A percentile compares a stretch with the other conserved stretches of the same genome.
These are phyloP conservation scores for Adelphocoris suturalis DNA, from an alignment of 2,888 invertebrate genomes.

Conservation along the genomic window DNA sequence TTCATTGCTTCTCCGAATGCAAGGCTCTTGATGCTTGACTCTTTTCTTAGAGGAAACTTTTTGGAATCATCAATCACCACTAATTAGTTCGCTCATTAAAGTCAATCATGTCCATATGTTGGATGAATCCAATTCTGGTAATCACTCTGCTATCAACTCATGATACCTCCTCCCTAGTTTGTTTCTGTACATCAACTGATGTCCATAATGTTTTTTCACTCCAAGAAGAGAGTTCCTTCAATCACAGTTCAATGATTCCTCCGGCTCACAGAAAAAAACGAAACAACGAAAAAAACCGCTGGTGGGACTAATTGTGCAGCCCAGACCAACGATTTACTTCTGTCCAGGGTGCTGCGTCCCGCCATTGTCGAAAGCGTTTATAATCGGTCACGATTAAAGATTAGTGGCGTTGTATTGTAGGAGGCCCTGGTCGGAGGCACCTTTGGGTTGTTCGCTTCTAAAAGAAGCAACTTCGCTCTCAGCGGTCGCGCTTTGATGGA, in stretches of 20 bases:
- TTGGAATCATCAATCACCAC: no score
- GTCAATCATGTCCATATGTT: no score
- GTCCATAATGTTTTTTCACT: background rate
- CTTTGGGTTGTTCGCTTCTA: constrained; percentile 1
- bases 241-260: constrained; percentile 12
- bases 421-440: background rate
- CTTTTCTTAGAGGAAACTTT: no score
- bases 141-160: no score
- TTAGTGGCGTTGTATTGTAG: constrained; percentile 54
- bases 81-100: no score
- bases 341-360: constrained; percentile 22
- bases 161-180: background rate
- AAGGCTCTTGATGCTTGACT: no score
- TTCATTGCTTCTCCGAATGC: no score
- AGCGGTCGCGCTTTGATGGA: constrained; percentile 30
- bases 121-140: no score
- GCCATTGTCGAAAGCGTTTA: constrained; percentile 69
- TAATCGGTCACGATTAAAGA: constrained; percentile 71
- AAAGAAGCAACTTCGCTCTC: constrained; percentile 1
- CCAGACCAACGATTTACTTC: constrained; percentile 16
- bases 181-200: background rate
- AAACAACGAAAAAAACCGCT: background rate
- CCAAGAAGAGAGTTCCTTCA: background rate
- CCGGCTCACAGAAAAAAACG: background rate
- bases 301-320: constrained; percentile 36